Percentiles rank a stretch among this genome's conserved stretches.
Evolutionary conservation across 1,140 invertebrate species (phyloP).

Genomic region (Holotrichia oblita): DNA sequence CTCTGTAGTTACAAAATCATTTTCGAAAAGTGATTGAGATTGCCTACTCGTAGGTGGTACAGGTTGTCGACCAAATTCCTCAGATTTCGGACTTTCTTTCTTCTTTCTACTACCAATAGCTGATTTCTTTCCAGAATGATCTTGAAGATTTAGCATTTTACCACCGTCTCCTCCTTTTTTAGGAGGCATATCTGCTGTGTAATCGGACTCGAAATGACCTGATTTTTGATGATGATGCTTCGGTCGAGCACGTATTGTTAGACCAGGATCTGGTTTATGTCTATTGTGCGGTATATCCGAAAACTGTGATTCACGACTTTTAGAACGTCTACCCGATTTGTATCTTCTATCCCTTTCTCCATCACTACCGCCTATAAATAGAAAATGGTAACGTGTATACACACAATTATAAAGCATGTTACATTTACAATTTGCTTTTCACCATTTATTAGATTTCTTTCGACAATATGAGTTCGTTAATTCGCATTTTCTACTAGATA

Average conservation of each 20-base stretch:
- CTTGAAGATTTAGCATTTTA: slow-evolving; percentile 42
- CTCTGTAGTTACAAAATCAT: slow-evolving; percentile 67
- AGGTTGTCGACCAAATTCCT: slow-evolving; percentile 55
- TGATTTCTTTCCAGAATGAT: slow-evolving; percentile 48
- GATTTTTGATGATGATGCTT: slow-evolving; percentile 49
- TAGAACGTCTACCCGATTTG: slow-evolving; percentile 55
- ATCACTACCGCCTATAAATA: slow-evolving; percentile 56
- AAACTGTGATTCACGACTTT: slow-evolving; percentile 59
- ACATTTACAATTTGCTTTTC: no score
- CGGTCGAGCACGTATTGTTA: slow-evolving; percentile 40
- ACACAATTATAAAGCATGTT: no score
- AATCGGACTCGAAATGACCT: slow-evolving; percentile 51
- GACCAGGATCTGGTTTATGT: slow-evolving; percentile 52
- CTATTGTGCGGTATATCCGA: slow-evolving; percentile 53
- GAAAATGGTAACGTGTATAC: slow-evolving; percentile 36
- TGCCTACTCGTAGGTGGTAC: slow-evolving; percentile 44
- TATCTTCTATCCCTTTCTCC: slow-evolving; percentile 58
- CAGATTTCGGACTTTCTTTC: slow-evolving; percentile 52
- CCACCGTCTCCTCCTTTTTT: slow-evolving; percentile 44
- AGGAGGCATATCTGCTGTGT: slow-evolving; percentile 44
- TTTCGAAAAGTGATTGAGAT: slow-evolving; percentile 73
- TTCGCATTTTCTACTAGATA: no score
- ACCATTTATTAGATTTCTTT: no score
- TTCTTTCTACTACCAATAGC: slow-evolving; percentile 50
- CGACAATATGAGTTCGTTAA: no score